Conservation (phyloP, 2,888 invertebrate species). For the Lycia hirtaria region DNA sequence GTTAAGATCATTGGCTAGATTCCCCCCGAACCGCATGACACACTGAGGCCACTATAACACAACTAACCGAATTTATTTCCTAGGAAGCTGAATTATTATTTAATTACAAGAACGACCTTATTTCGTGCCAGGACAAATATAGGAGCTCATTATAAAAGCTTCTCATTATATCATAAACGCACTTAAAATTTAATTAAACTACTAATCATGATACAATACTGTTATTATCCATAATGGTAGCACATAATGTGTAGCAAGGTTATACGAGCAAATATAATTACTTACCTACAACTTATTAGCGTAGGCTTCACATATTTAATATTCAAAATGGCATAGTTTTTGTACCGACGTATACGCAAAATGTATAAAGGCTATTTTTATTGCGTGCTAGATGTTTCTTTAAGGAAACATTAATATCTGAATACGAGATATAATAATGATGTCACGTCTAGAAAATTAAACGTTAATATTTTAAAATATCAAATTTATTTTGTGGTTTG, state of each 20-base stretch:
- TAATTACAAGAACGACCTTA: constrained; percentile 27
- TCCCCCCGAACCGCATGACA: constrained; percentile 5
- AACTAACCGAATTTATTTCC: constrained; percentile 18
- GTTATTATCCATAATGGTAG: constrained; percentile 4
- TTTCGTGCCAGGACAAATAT: constrained; percentile 12
- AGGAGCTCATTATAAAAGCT: constrained; percentile 1
- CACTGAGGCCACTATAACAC: constrained; percentile 17
- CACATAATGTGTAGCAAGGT: constrained; percentile 1
- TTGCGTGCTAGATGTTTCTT: neutral
- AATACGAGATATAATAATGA: neutral
- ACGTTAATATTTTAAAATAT: neutral
- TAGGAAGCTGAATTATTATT: constrained; percentile 23
- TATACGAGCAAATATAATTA: neutral
- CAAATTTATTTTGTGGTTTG: neutral
- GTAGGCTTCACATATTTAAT: constrained; percentile 14
- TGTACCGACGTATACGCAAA: neutral
- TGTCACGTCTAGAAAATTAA: neutral
- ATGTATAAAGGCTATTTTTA: neutral
- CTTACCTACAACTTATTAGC: neutral
- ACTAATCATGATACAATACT: neutral
- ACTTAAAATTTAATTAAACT: neutral
- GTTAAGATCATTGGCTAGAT: constrained; percentile 11
- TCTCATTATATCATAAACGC: constrained; percentile 2
- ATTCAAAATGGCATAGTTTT: constrained; percentile 15
- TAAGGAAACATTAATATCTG: neutral